phyloP scores from a whole-genome alignment of 2,888 invertebrate species.

The Lochmaea capreae region DNA sequence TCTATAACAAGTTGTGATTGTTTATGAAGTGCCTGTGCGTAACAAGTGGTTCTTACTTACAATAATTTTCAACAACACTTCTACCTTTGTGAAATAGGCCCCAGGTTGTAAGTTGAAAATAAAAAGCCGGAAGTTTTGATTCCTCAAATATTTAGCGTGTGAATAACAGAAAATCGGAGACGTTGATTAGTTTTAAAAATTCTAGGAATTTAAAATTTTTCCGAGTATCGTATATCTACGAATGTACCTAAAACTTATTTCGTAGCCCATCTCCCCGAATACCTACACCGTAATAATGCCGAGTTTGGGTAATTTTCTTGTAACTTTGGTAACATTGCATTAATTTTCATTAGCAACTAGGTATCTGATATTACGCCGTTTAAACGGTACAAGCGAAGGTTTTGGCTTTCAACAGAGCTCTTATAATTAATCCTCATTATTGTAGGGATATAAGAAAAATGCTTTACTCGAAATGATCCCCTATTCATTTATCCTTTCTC shows the following conservation, averaged over 20 bases:
- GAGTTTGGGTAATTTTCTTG: conserved; percentile 23
- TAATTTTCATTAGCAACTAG: conserved; percentile 32
- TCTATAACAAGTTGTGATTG: too few species aligned
- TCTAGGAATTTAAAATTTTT: background rate
- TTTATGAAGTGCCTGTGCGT: too few species aligned
- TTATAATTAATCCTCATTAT: conserved; percentile 35
- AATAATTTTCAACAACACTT: too few species aligned
- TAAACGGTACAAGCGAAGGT: conserved; percentile 23
- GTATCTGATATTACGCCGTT: conserved; percentile 20
- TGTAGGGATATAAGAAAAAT: conserved; percentile 29
- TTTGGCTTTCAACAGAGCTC: conserved; percentile 21
- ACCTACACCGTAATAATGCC: conserved; percentile 20
- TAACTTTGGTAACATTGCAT: conserved; percentile 25
- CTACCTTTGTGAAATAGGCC: too few species aligned
- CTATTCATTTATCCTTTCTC: conserved; percentile 10
- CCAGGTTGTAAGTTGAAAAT: too few species aligned
- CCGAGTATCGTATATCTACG: background rate
- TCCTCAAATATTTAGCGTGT: too few species aligned
- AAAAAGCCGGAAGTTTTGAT: too few species aligned
- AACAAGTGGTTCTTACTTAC: too few species aligned
- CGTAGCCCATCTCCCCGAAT: background rate
- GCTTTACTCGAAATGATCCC: conserved; percentile 14
- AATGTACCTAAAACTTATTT: background rate
- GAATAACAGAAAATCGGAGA: too few species aligned
- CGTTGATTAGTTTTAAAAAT: too few species aligned